These are phyloP conservation scores for Pterostichus madidus DNA, from an alignment of 2,888 invertebrate species.

Conservation along the genomic window DNA sequence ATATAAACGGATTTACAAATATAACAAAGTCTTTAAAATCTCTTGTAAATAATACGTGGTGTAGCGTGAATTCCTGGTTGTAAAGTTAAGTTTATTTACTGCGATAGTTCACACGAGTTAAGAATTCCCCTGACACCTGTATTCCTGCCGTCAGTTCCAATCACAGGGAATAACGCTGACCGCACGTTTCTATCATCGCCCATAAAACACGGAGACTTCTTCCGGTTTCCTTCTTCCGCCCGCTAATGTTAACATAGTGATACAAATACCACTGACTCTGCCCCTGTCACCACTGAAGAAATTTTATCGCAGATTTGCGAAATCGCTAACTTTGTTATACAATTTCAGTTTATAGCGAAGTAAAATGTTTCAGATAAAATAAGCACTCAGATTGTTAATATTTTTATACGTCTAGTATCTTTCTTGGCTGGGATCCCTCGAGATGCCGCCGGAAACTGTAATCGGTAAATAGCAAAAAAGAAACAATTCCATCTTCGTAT, in stretches of 20 bases:
- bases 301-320: slow-evolving; percentile 12
- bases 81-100: too few species aligned
- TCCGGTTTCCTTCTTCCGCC: slow-evolving; percentile 30
- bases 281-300: background rate
- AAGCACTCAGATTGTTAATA: slow-evolving; percentile 24
- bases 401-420: slow-evolving; percentile 27
- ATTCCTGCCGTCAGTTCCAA: background rate
- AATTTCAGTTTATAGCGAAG: slow-evolving; percentile 20
- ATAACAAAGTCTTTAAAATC: too few species aligned
- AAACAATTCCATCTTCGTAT: background rate
- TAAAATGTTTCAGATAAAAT: slow-evolving; percentile 37
- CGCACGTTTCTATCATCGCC: slow-evolving; percentile 30
- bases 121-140: slow-evolving; percentile 24
- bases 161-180: slow-evolving; percentile 27
- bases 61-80: too few species aligned
- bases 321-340: slow-evolving; percentile 41
- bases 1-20: too few species aligned
- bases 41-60: too few species aligned
- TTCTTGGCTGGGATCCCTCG: background rate
- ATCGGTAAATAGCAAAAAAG: background rate
- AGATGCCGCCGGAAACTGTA: background rate
- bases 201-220: slow-evolving; percentile 22
- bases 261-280: background rate
- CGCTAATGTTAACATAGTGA: slow-evolving; percentile 35
- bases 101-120: background rate